Evolutionary conservation across 2,797 vertebrate genomes (phyloP), one percentile per base, ranked within the genome.

Genomic region (Acanthurus lineatus): DNA sequence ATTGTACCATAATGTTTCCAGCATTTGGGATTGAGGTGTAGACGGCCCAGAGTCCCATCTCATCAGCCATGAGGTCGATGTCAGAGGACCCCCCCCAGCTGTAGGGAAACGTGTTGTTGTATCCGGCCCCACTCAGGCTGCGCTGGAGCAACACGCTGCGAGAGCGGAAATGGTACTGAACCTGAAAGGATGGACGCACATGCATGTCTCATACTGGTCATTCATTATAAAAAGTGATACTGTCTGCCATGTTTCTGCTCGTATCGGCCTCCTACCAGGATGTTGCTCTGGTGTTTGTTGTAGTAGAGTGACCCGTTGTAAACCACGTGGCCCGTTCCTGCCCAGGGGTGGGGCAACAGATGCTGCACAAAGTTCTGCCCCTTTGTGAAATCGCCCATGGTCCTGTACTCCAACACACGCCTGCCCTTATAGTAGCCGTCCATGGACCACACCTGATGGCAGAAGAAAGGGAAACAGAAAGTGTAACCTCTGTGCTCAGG

Each of bases 1-100:
- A 32, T 38, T 4, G 42, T 84, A 95, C 93, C 92, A 98, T 95
- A 35, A 98, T 98, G 92, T 99, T 99, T 79, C 98, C 98, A 6
- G 97, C 98, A 0, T 97, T 97, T 86, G 96, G 96, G 84, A 98
- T 97, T 79, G 97, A 99, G 75, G 97, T 97, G 28, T 99, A 98
- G 40, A 98, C 96, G 0, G 96, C 98, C 98, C 98, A 99, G 0
- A 99, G 93, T 25, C 98, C 98, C 0, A 96, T 96, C 79, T 99
- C 98, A 28, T 99, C 98, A 3, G 97, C 98, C 98, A 99, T 99
- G 48, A 99, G 95, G 94, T 99, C 98, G 2, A 99, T 99, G 82
- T 99, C 98, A 0, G 98, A 99, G 57, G 97, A 98, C 9, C 98
- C 98, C 0, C 98, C 98, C 98, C 98, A 99, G 3, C 98, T 99